Percentiles rank a stretch among this genome's conserved stretches.
Conservation (phyloP, 92 coral and sea anemone species). For the Palythoa grandiflora region DNA sequence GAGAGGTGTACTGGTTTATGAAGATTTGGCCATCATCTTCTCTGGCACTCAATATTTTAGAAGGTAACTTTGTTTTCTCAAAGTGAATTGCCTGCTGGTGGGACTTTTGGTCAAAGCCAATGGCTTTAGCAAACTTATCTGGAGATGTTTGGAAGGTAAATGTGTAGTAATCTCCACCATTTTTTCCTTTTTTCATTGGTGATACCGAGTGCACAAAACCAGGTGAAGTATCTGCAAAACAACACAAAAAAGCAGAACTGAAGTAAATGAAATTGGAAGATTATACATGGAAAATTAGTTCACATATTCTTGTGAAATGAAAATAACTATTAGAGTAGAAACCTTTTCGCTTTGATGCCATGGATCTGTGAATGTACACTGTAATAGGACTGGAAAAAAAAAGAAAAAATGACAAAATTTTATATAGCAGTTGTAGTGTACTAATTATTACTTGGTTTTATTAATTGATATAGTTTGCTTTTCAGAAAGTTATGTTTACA, state of each 20-base stretch:
- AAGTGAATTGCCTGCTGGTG: slow-evolving; percentile 59
- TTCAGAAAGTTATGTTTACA: slow-evolving; percentile 47
- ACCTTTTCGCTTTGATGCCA: slow-evolving; percentile 55
- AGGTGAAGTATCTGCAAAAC: slow-evolving; percentile 30
- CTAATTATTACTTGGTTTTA: slow-evolving; percentile 47
- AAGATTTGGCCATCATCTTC: slow-evolving; percentile 53
- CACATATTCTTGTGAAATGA: slow-evolving; percentile 41
- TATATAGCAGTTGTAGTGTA: slow-evolving; percentile 39
- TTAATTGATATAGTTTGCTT: slow-evolving; percentile 43
- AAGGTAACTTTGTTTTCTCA: slow-evolving; percentile 54
- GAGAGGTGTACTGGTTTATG: slow-evolving; percentile 48
- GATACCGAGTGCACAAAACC: slow-evolving; percentile 61
- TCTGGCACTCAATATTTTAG: slow-evolving; percentile 58
- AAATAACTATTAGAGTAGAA: slow-evolving; percentile 50
- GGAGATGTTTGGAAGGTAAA: slow-evolving; percentile 32
- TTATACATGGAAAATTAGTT: slow-evolving; percentile 43
- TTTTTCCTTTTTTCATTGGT: slow-evolving; percentile 55
- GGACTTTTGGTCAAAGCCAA: slow-evolving; percentile 65
- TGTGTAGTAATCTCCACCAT: slow-evolving; percentile 61
- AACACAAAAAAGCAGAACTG: slow-evolving; percentile 20
- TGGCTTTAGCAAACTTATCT: slow-evolving; percentile 36
- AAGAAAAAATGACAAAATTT: slow-evolving; percentile 34
- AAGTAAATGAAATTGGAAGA: slow-evolving; percentile 51
- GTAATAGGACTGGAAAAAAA: slow-evolving; percentile 39
- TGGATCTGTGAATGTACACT: slow-evolving; percentile 47